Percentiles rank a stretch among this genome's conserved stretches.
phyloP scores from a whole-genome alignment of 1,140 invertebrate genomes.

The Philotrypesis tridentata region DNA sequence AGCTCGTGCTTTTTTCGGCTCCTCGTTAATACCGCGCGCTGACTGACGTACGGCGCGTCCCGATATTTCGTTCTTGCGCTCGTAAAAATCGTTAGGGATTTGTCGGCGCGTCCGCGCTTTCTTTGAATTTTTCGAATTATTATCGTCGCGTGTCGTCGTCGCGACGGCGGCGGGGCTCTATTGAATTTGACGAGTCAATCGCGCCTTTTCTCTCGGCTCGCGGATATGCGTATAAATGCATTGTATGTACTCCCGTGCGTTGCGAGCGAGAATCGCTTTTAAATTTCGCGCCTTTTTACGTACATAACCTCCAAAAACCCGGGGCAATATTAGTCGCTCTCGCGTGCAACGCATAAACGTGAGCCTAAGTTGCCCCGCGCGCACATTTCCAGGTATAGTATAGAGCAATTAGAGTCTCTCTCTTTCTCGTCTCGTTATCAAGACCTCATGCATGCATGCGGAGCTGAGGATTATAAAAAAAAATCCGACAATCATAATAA shows the following conservation, averaged over 20 bases:
- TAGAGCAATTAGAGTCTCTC: not conserved
- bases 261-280: not conserved
- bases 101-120: not conserved
- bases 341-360: too few species aligned
- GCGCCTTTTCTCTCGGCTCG: too few species aligned
- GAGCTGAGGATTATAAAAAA: not conserved
- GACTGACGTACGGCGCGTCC: not conserved
- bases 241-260: too few species aligned
- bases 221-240: too few species aligned
- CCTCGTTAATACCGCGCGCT: not conserved
- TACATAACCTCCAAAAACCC: not conserved
- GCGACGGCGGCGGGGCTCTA: slow-evolving; percentile 6
- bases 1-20: not conserved
- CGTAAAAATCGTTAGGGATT: not conserved
- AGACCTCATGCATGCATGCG: not conserved
- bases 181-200: slow-evolving; percentile 7
- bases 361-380: too few species aligned
- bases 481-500: not conserved
- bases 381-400: not conserved
- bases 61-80: not conserved
- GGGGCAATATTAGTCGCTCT: too few species aligned
- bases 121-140: slow-evolving; percentile 35
- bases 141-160: slow-evolving; percentile 28
- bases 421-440: not conserved
- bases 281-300: slow-evolving; percentile 3